A percentile compares a stretch with the other conserved stretches of the same genome.
Conservation (phyloP, 2,888 invertebrate species). For the Electrophaes corylata region DNA sequence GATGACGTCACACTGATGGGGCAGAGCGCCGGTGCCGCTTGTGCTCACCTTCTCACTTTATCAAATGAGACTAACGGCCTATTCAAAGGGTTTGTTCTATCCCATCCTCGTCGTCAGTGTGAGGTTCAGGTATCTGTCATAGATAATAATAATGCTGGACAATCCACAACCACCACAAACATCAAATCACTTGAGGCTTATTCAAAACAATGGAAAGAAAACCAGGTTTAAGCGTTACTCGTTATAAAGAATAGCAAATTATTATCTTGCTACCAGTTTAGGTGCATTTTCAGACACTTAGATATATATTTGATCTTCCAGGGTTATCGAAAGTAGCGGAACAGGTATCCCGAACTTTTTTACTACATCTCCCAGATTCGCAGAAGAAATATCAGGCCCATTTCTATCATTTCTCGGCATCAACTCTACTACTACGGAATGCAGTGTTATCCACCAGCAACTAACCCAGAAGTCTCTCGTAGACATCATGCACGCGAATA, state of each 20-base stretch:
- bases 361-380: slow-evolving; percentile 34
- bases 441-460: slow-evolving; percentile 30
- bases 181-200: too few relatives aligned
- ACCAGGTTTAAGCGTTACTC: too few relatives aligned
- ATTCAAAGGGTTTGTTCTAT: slow-evolving; percentile 64
- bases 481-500: slow-evolving; percentile 49
- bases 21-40: slow-evolving; percentile 70
- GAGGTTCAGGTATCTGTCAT: too few relatives aligned
- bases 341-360: slow-evolving; percentile 38
- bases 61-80: slow-evolving; percentile 62
- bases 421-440: slow-evolving; percentile 39
- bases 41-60: slow-evolving; percentile 65
- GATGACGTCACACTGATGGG: slow-evolving; percentile 69
- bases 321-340: slow-evolving; percentile 41
- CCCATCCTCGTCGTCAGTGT: too few relatives aligned
- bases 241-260: too few relatives aligned
- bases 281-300: too few relatives aligned
- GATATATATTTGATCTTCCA: slow-evolving; percentile 18
- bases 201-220: too few relatives aligned
- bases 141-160: too few relatives aligned
- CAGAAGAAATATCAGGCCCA: slow-evolving; percentile 31
- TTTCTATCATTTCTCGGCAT: slow-evolving; percentile 62
- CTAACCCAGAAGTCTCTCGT: slow-evolving; percentile 34
- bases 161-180: too few relatives aligned
- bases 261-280: too few relatives aligned